These are phyloP conservation scores for Bradynema listronoti DNA, from an alignment of 1,140 invertebrate species.

Conservation along the genomic window DNA sequence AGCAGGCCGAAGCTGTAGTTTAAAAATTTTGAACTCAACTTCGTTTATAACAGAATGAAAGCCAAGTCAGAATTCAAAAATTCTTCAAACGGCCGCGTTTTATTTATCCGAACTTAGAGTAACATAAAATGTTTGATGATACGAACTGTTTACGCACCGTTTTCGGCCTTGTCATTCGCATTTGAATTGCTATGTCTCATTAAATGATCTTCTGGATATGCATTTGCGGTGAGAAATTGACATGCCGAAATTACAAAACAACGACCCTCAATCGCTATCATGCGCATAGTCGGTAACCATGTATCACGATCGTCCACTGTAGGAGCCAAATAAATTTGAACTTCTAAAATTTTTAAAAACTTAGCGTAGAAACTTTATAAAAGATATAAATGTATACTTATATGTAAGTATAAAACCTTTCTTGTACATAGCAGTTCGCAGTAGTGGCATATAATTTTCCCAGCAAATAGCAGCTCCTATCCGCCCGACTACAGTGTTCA, in stretches of 20 bases:
- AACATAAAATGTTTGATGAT: too few species aligned
- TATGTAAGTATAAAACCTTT: conserved; percentile 28
- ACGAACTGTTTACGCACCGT: too few species aligned
- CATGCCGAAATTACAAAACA: conserved; percentile 50
- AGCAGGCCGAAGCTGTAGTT: too few species aligned
- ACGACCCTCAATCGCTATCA: conserved; percentile 44
- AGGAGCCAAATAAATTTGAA: conserved; percentile 48
- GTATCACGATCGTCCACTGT: conserved; percentile 48
- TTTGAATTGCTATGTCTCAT: too few species aligned
- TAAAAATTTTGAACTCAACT: too few species aligned
- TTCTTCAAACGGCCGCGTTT: too few species aligned
- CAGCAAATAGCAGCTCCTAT: conserved; percentile 56
- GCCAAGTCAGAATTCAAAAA: too few species aligned
- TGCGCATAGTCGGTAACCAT: conserved; percentile 47
- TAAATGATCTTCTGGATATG: conserved; percentile 39
- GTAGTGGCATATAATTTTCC: conserved; percentile 57
- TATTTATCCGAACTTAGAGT: too few species aligned
- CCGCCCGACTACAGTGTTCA: conserved; percentile 45
- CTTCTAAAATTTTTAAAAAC: conserved; percentile 24
- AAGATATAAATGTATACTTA: not conserved
- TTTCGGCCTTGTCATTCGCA: too few species aligned
- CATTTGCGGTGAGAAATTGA: conserved; percentile 37
- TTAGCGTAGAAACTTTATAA: not conserved
- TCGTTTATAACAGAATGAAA: too few species aligned
- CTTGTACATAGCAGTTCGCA: conserved; percentile 35